Evolutionary conservation across 2,113 vertebrate species (phyloP).

Genomic region (Anarhynchus alexandrinus): DNA sequence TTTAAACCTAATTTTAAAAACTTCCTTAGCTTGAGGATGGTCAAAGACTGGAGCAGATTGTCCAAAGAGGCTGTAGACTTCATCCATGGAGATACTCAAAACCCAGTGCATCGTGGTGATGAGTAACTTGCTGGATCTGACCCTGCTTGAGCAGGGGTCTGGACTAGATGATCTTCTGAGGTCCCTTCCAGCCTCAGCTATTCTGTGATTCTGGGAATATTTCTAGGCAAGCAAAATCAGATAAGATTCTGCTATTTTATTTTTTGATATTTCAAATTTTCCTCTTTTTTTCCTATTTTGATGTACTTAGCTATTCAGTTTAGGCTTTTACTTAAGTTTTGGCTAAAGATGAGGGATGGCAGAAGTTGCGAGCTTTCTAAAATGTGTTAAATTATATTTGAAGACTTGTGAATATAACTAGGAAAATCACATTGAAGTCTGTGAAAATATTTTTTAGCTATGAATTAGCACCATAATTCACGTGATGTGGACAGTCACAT

Average conservation of each 20-base stretch:
- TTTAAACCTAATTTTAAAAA: not conserved
- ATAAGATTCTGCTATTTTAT: not conserved
- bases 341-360: not conserved
- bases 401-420: constrained; percentile 32
- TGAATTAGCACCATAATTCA: constrained; percentile 11
- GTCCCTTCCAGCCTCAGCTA: not conserved
- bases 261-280: not conserved
- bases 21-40: not conserved
- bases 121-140: not conserved
- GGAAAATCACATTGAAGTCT: not conserved
- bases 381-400: constrained; percentile 47
- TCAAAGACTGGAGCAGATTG: not conserved
- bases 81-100: not conserved
- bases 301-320: not conserved
- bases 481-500: not conserved
- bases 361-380: constrained; percentile 18
- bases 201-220: not conserved
- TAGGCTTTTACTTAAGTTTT: constrained; percentile 8
- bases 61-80: not conserved
- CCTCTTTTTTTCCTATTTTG: not conserved
- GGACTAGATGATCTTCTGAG: not conserved
- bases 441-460: constrained; percentile 26
- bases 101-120: not conserved
- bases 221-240: not conserved
- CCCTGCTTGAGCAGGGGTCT: not conserved